Conservation (phyloP, 1,140 invertebrate genomes). For the Anastrepha obliqua region DNA sequence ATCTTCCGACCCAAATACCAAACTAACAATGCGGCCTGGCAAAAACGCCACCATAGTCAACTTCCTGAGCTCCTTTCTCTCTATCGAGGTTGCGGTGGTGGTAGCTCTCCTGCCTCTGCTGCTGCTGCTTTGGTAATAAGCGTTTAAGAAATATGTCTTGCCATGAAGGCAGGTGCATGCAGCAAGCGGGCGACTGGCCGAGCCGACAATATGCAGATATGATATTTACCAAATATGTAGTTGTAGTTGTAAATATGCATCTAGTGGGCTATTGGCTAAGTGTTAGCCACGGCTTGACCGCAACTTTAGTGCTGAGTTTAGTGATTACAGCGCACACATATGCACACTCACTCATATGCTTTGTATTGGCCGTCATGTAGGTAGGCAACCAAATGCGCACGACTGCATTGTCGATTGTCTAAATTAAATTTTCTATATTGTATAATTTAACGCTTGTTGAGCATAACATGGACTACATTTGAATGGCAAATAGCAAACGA, state of each 20-base stretch:
- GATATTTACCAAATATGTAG: not conserved
- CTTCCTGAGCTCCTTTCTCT: conserved; percentile 48
- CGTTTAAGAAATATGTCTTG: not conserved
- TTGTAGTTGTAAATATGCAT: not conserved
- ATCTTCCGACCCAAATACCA: conserved; percentile 50
- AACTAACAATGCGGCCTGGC: conserved; percentile 38
- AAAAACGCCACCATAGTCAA: conserved; percentile 3
- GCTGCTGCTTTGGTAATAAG: not conserved
- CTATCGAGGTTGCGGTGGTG: not conserved
- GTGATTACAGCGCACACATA: not conserved
- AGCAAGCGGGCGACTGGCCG: not conserved
- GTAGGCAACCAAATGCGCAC: not conserved
- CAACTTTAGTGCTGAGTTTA: not conserved
- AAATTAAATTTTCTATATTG: conserved; percentile 37
- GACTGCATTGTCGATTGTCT: conserved; percentile 32
- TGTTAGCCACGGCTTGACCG: not conserved
- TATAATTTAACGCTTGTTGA: conserved; percentile 52
- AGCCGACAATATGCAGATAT: conserved; percentile 6
- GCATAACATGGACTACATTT: conserved; percentile 44
- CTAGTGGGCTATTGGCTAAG: not conserved
- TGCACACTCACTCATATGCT: not conserved
- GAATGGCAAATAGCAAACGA: conserved; percentile 26
- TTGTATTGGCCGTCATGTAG: not conserved
- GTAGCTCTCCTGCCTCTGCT: not conserved
- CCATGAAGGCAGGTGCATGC: not conserved